Evolutionary conservation across 2,888 invertebrate genomes (phyloP).

Genomic region (Germaria angustata): DNA sequence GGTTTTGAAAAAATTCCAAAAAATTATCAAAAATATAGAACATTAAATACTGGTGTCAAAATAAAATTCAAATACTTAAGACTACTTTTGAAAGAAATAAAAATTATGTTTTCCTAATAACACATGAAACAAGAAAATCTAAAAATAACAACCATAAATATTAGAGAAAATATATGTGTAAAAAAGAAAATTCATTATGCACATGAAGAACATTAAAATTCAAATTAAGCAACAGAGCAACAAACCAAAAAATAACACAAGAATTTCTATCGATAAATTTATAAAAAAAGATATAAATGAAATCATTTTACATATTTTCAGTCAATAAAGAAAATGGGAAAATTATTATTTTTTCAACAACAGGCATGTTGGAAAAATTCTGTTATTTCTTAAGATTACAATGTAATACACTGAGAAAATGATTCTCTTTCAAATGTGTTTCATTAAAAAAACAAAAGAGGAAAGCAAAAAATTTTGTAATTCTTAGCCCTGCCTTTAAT

Average conservation of each 20-base stretch:
- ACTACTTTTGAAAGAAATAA: not conserved
- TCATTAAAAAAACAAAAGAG: too few relatives aligned
- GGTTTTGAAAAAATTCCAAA: not conserved
- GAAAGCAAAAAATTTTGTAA: too few relatives aligned
- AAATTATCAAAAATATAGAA: not conserved
- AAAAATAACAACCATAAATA: slow-evolving; percentile 7
- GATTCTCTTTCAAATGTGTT: not conserved
- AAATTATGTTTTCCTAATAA: not conserved
- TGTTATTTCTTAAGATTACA: not conserved
- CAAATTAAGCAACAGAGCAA: not conserved
- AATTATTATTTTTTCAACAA: not conserved
- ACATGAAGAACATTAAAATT: not conserved
- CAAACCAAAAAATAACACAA: not conserved
- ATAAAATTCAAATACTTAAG: not conserved
- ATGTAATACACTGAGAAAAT: not conserved
- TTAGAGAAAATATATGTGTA: not conserved
- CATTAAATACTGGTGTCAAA: not conserved
- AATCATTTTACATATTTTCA: not conserved
- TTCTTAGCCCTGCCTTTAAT: too few relatives aligned
- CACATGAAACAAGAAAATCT: not conserved
- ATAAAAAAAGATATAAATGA: not conserved
- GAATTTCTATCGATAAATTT: not conserved
- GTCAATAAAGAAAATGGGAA: not conserved
- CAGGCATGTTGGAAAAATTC: not conserved
- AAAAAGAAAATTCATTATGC: not conserved